A percentile compares a stretch with the other conserved stretches of the same genome.
Evolutionary conservation across 2,797 vertebrate genomes (phyloP).

Genomic region (Malurus splendens): DNA sequence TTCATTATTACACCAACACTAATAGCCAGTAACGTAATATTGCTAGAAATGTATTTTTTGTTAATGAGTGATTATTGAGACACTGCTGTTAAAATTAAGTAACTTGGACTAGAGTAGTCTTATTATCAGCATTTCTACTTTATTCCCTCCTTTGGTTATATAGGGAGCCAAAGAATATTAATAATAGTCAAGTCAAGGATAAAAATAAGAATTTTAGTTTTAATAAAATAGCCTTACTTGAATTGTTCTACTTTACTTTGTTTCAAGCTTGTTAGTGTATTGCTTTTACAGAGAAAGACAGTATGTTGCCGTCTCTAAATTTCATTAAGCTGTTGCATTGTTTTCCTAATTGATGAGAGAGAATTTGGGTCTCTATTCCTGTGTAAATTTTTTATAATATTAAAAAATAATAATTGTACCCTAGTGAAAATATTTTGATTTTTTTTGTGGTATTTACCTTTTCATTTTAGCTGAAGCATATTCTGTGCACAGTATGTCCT

Average conservation of each 20-base stretch:
- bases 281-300: conserved; percentile 4
- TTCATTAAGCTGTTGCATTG: conserved; percentile 43
- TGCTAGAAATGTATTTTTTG: neutral
- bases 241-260: neutral
- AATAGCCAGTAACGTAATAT: neutral
- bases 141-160: neutral
- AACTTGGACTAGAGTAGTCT: neutral
- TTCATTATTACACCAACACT: neutral
- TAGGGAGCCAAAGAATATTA: conserved; percentile 1
- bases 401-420: conserved; percentile 60
- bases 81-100: neutral
- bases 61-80: neutral
- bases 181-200: neutral
- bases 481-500: conserved; percentile 69
- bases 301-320: conserved; percentile 28
- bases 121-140: neutral
- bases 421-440: conserved; percentile 69
- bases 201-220: neutral
- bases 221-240: neutral
- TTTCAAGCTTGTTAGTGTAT: conserved; percentile 7
- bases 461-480: conserved; percentile 70
- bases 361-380: conserved; percentile 57
- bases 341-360: conserved; percentile 64
- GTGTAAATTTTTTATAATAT: conserved; percentile 60
- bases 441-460: conserved; percentile 70